Conservation (phyloP, 2,113 vertebrate species). For the Stomatorhinus ivindoensis region DNA sequence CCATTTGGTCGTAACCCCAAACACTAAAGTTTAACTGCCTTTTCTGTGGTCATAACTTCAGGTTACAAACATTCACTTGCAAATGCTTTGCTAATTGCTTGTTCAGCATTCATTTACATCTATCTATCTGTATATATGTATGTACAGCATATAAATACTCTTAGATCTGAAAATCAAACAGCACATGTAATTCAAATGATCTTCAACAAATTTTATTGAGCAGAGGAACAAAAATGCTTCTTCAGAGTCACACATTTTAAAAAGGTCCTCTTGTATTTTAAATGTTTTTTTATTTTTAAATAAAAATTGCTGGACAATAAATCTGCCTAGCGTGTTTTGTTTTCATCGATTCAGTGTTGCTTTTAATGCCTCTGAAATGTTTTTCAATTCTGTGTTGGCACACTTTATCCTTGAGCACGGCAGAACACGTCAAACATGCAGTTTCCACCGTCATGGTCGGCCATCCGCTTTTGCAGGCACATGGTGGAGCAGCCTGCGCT, state of each 20-base stretch:
- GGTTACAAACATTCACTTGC: background rate
- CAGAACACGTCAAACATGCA: background rate
- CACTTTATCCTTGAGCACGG: background rate
- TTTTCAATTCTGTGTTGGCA: background rate
- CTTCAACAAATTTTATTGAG: constrained; percentile 18
- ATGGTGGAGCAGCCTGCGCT: background rate
- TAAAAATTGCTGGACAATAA: background rate
- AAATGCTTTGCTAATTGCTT: background rate
- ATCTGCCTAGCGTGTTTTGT: background rate
- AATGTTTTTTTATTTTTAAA: background rate
- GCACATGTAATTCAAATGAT: background rate
- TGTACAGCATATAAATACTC: background rate
- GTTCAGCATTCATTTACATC: background rate
- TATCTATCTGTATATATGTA: no score
- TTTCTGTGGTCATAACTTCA: background rate
- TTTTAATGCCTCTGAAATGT: background rate
- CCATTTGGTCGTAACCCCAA: background rate
- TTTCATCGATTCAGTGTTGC: background rate
- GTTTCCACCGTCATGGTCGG: background rate
- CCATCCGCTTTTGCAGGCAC: background rate
- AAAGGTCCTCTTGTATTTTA: background rate
- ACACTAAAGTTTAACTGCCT: background rate
- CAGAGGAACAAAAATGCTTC: background rate
- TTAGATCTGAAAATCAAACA: background rate
- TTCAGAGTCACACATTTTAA: background rate